Percentiles rank a stretch among this genome's conserved stretches.
These are phyloP conservation scores for Acrobasis consociella DNA, from an alignment of 2,888 invertebrate genomes.

Conservation along the genomic window DNA sequence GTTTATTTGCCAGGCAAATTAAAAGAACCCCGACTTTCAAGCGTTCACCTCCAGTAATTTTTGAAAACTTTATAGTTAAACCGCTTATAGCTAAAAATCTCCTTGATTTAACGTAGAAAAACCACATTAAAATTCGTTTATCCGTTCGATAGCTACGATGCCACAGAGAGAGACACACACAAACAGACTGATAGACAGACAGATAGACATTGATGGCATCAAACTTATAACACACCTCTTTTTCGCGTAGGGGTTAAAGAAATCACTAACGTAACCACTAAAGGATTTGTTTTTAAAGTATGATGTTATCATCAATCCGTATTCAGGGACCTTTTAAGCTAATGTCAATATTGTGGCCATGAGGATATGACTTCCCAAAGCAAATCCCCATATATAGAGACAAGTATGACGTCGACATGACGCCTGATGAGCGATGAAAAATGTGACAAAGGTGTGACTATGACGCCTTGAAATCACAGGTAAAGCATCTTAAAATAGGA, in stretches of 20 bases:
- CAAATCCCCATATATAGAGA: conserved; percentile 17
- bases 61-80: too few relatives aligned
- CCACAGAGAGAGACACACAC: too few relatives aligned
- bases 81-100: too few relatives aligned
- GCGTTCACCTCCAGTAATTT: too few relatives aligned
- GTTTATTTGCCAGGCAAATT: too few relatives aligned
- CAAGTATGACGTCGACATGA: conserved; percentile 3
- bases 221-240: too few relatives aligned
- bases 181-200: too few relatives aligned
- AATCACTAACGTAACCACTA: not conserved
- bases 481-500: not conserved
- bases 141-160: too few relatives aligned
- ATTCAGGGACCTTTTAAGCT: conserved; percentile 14
- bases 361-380: conserved; percentile 12
- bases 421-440: not conserved
- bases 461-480: conserved; percentile 7
- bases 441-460: conserved; percentile 16
- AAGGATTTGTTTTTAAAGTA: not conserved
- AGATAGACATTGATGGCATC: too few relatives aligned
- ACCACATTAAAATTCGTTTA: too few relatives aligned
- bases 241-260: not conserved
- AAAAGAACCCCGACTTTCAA: too few relatives aligned
- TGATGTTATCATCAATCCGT: not conserved
- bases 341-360: conserved; percentile 22
- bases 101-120: too few relatives aligned